phyloP scores from a whole-genome alignment of 2,113 vertebrate species.

The Motacilla tschutschensis region DNA sequence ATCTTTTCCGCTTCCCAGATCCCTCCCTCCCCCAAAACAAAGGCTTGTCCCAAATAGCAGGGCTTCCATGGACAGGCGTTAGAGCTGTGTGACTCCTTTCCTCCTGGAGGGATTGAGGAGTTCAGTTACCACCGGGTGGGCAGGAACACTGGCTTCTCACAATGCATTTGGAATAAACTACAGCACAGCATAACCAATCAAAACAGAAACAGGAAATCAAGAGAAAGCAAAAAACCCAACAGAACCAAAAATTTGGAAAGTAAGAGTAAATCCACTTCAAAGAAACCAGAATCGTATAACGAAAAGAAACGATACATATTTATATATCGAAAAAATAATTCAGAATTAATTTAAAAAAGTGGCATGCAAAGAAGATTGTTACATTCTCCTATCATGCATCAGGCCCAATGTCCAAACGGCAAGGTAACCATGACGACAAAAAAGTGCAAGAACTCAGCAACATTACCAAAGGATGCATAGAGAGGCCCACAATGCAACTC shows the following conservation, averaged over 20 bases:
- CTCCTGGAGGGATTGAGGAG: constrained; percentile 45
- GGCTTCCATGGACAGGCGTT: constrained; percentile 61
- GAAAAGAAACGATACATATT: not conserved
- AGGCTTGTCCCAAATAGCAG: constrained; percentile 34
- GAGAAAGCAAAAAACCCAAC: constrained; percentile 70
- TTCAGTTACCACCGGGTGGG: constrained; percentile 55
- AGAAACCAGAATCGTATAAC: not conserved
- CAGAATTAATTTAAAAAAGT: constrained; percentile 69
- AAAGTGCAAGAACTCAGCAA: constrained; percentile 94
- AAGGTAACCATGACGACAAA: constrained; percentile 91
- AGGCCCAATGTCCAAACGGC: constrained; percentile 84
- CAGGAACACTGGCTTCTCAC: constrained; percentile 85
- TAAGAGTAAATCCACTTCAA: constrained; percentile 44
- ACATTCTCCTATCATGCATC: constrained; percentile 98
- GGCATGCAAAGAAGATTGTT: constrained; percentile 90
- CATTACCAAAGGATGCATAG: constrained; percentile 97
- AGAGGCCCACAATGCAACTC: constrained; percentile 96
- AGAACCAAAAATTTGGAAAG: constrained; percentile 34
- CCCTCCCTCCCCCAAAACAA: constrained; percentile 7
- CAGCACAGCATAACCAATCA: constrained; percentile 72
- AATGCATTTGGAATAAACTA: constrained; percentile 73
- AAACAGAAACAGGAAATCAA: constrained; percentile 66
- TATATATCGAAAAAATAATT: constrained; percentile 19
- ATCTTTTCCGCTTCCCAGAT: constrained; percentile 46
- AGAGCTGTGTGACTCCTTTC: constrained; percentile 71